These are phyloP conservation scores for Hyperoplus immaculatus DNA, from an alignment of 2,797 vertebrate species.

Conservation along the genomic window DNA sequence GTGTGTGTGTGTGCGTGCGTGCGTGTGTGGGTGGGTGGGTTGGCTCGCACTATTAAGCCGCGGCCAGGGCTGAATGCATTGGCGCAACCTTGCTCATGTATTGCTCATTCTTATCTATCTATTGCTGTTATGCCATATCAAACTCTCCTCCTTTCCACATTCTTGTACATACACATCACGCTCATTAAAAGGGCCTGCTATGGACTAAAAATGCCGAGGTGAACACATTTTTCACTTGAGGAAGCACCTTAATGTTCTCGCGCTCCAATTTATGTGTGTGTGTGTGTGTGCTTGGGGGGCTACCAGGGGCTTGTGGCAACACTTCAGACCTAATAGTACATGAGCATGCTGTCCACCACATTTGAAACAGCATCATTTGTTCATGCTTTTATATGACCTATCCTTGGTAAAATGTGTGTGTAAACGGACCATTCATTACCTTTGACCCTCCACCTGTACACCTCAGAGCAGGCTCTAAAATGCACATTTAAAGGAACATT, in stretches of 20 bases:
- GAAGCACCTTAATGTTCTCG: slow-evolving; percentile 73
- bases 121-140: background rate
- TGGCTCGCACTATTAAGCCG: slow-evolving; percentile 58
- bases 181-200: slow-evolving; percentile 76
- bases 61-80: slow-evolving; percentile 48
- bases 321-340: slow-evolving; percentile 13
- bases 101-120: slow-evolving; percentile 37
- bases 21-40: slow-evolving; percentile 32
- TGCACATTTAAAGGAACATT: slow-evolving; percentile 37
- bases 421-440: slow-evolving; percentile 9
- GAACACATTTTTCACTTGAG: slow-evolving; percentile 71
- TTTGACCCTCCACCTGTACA: background rate
- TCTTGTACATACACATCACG: slow-evolving; percentile 32
- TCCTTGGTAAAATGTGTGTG: background rate
- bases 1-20: slow-evolving; percentile 30
- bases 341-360: slow-evolving; percentile 18
- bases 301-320: slow-evolving; percentile 5
- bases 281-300: background rate
- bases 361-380: slow-evolving; percentile 5
- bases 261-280: slow-evolving; percentile 58
- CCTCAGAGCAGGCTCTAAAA: slow-evolving; percentile 19
- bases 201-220: slow-evolving; percentile 76
- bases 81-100: slow-evolving; percentile 39
- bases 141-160: background rate
- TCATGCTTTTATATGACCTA: background rate